Base-by-base conservation (phyloP, 1,140 invertebrate genomes). In the Neomicropteryx cornuta region DNA sequence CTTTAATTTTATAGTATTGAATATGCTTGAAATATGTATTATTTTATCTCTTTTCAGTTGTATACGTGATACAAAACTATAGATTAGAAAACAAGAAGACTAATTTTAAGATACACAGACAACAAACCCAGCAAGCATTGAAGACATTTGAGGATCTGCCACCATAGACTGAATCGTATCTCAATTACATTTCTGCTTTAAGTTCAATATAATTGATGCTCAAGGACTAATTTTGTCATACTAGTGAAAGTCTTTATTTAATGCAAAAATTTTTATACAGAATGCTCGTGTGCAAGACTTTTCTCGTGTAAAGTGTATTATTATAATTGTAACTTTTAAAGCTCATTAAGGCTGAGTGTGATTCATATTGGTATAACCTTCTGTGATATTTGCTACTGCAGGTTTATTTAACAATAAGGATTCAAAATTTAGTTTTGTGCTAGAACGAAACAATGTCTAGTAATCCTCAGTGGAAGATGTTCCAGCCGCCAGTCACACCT, bases 381-480 rank as follows among this genome's bases (percentile, higher is more conserved):
- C 60, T 66, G 60, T 66, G 62, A 63, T 63, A 66, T 61, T 62
- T 57, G 52, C 56, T 63, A 61, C 57, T 44, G 43, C 45, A 44
- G 39, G 44, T n/a, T n/a, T n/a, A n/a, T n/a, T n/a, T n/a, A n/a
- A n/a, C n/a, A n/a, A n/a, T n/a, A n/a, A n/a, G n/a, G n/a, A n/a
- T n/a, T n/a, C n/a, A n/a, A n/a, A n/a, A n/a, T n/a, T n/a, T n/a
- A n/a, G n/a, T n/a, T n/a, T n/a, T n/a, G n/a, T n/a, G n/a, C 38
- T 28, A 52, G 36, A 38, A 41, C 50, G 43, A 53, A 58, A 66
- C 55, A 65, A 83, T 85, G 82, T 83, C 80, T 60, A 82, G 73
- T 66, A 81, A 84, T 84, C 82, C 83, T 84, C 84, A 87, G 83
- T 89, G 85, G 85, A 87, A 85, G 73, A 76, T 76, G 60, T 86